phyloP scores from a whole-genome alignment of 2,113 vertebrate genomes.

The Forbesichthys papilliferus region DNA sequence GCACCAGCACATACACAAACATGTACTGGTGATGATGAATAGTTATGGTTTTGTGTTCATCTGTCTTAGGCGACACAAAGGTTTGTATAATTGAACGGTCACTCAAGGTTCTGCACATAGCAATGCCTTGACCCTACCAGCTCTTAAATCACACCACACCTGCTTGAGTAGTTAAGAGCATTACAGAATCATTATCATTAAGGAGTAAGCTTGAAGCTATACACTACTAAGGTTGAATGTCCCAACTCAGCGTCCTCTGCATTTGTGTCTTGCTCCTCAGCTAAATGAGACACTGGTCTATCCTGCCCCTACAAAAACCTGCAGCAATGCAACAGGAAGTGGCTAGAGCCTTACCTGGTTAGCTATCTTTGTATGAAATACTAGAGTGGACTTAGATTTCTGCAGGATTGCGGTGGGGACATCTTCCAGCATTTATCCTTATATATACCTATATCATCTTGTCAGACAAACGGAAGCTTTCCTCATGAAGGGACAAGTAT shows the following conservation, averaged over 20 bases:
- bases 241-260: conserved; percentile 51
- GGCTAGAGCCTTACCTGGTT: conserved; percentile 44
- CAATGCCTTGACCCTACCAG: conserved; percentile 9
- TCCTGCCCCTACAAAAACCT: conserved; percentile 33
- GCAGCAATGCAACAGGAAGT: conserved; percentile 31
- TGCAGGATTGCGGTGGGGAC: conserved; percentile 35
- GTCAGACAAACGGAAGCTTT: conserved; percentile 48
- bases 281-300: conserved; percentile 48
- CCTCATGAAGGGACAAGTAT: conserved; percentile 48
- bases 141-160: conserved; percentile 19
- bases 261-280: conserved; percentile 42
- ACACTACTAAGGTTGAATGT: conserved; percentile 30
- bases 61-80: too few relatives aligned
- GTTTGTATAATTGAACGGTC: too few relatives aligned
- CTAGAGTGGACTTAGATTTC: conserved; percentile 42
- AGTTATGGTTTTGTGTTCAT: not conserved
- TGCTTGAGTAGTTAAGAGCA: conserved; percentile 39
- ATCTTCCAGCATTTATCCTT: conserved; percentile 25
- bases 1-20: conserved; percentile 52
- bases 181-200: conserved; percentile 52
- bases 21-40: conserved; percentile 35
- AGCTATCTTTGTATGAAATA: conserved; percentile 29
- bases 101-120: not conserved
- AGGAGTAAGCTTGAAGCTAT: conserved; percentile 39
- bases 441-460: conserved; percentile 28